Evolutionary conservation across 2,888 invertebrate species (phyloP).

Genomic region (Ormia ochracea): DNA sequence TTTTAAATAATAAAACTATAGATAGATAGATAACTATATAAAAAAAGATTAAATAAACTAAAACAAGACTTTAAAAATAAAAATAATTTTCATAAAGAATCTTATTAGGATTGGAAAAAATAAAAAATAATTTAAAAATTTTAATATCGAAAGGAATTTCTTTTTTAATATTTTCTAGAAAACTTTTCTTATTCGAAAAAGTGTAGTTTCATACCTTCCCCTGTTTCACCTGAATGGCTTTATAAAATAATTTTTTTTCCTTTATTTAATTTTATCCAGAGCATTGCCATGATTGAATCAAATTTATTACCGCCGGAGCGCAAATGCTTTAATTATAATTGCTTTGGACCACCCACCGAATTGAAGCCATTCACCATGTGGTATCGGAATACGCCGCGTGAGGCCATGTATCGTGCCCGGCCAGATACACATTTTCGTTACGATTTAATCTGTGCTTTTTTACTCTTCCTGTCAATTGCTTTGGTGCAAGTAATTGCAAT

Average conservation of each 20-base stretch:
- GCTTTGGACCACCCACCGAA: slow-evolving; percentile 81
- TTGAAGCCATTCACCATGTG: slow-evolving; percentile 88
- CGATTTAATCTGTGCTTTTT: slow-evolving; percentile 87
- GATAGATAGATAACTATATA: too few species aligned
- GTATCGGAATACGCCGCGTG: slow-evolving; percentile 86
- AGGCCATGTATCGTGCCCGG: slow-evolving; percentile 87
- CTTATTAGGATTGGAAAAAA: too few species aligned
- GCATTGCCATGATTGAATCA: slow-evolving; percentile 97
- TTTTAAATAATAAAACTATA: too few species aligned
- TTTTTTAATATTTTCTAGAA: too few species aligned
- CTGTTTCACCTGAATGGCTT: neutral
- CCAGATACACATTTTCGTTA: slow-evolving; percentile 90
- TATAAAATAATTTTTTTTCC: neutral
- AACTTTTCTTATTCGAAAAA: too few species aligned
- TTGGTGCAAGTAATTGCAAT: slow-evolving; percentile 88
- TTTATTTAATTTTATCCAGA: slow-evolving; percentile 80
- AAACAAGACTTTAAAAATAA: too few species aligned
- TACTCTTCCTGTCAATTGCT: slow-evolving; percentile 87
- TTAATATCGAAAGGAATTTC: too few species aligned
- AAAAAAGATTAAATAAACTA: too few species aligned
- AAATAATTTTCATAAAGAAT: too few species aligned
- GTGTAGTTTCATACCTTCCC: too few species aligned
- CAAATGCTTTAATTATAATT: slow-evolving; percentile 89
- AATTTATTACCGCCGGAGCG: slow-evolving; percentile 89
- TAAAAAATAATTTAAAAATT: too few species aligned